Evolutionary conservation across 2,797 vertebrate genomes (phyloP).

Genomic region (Microhierax caerulescens): DNA sequence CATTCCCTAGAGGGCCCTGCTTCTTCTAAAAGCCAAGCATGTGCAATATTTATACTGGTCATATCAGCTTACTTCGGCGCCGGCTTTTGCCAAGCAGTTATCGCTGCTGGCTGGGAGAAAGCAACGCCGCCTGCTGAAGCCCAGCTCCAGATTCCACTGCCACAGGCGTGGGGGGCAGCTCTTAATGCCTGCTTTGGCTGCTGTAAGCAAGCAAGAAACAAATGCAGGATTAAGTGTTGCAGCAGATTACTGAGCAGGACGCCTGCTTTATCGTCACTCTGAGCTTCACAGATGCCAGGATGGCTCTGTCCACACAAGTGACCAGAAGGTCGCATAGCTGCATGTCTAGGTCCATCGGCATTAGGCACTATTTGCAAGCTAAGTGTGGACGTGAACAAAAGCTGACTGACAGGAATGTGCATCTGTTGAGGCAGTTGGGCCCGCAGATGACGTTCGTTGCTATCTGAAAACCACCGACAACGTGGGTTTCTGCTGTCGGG

Average conservation of each 20-base stretch:
- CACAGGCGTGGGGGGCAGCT: neutral
- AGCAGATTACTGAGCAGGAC: neutral
- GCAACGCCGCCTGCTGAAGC: neutral
- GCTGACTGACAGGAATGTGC: slow-evolving; percentile 61
- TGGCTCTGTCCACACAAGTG: neutral
- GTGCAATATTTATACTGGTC: neutral
- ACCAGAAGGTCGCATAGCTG: slow-evolving; percentile 41
- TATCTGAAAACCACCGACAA: neutral
- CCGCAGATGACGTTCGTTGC: neutral
- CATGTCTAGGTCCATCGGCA: neutral
- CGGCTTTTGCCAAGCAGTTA: neutral
- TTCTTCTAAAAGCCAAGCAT: neutral
- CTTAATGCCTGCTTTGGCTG: slow-evolving; percentile 1
- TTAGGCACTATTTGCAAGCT: neutral
- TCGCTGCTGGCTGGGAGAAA: neutral
- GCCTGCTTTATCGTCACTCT: neutral
- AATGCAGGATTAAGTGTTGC: slow-evolving; percentile 48
- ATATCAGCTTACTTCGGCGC: neutral
- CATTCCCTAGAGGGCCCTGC: neutral
- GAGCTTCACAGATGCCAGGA: neutral
- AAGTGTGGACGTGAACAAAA: slow-evolving; percentile 2
- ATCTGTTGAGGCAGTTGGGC: slow-evolving; percentile 45
- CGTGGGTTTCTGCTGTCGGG: neutral
- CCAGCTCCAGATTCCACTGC: neutral
- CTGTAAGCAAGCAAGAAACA: slow-evolving; percentile 44